These are phyloP conservation scores for Istiophorus platypterus DNA, from an alignment of 2,113 vertebrate genomes.

Conservation along the genomic window DNA sequence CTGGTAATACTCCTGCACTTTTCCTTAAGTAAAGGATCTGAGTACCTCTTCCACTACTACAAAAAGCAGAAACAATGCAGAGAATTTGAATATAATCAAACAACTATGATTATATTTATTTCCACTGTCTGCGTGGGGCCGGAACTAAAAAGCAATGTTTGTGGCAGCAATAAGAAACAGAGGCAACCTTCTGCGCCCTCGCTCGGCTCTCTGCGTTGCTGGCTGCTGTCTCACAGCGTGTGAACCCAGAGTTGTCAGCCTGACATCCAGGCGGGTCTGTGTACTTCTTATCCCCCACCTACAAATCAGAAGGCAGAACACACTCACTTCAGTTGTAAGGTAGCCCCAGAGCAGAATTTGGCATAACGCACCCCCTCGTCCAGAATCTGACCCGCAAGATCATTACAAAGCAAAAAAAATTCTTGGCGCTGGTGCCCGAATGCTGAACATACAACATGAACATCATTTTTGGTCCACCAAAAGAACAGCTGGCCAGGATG, in stretches of 20 bases:
- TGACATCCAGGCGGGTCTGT: slow-evolving; percentile 68
- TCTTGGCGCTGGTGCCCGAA: neutral
- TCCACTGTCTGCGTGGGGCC: neutral
- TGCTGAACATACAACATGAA: too few species aligned
- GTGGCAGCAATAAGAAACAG: neutral
- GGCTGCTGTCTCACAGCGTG: slow-evolving; percentile 61
- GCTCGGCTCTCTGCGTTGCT: slow-evolving; percentile 57
- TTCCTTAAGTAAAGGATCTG: too few species aligned
- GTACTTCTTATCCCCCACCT: slow-evolving; percentile 79
- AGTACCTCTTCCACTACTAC: neutral
- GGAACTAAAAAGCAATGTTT: neutral
- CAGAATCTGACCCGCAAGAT: neutral
- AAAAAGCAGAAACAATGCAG: neutral
- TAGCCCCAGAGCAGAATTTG: neutral
- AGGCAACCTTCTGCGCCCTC: slow-evolving; percentile 70
- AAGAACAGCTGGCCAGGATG: too few species aligned
- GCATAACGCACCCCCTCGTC: neutral
- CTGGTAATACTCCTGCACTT: too few species aligned
- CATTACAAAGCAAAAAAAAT: neutral
- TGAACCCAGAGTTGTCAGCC: slow-evolving; percentile 73
- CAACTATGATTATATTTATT: neutral
- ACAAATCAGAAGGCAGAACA: slow-evolving; percentile 17
- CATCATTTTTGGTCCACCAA: too few species aligned
- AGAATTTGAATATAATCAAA: neutral
- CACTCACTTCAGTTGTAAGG: neutral